A percentile compares a stretch with the other conserved stretches of the same genome.
Evolutionary conservation across 2,797 vertebrate genomes (phyloP).

Genomic region (Alca torda): DNA sequence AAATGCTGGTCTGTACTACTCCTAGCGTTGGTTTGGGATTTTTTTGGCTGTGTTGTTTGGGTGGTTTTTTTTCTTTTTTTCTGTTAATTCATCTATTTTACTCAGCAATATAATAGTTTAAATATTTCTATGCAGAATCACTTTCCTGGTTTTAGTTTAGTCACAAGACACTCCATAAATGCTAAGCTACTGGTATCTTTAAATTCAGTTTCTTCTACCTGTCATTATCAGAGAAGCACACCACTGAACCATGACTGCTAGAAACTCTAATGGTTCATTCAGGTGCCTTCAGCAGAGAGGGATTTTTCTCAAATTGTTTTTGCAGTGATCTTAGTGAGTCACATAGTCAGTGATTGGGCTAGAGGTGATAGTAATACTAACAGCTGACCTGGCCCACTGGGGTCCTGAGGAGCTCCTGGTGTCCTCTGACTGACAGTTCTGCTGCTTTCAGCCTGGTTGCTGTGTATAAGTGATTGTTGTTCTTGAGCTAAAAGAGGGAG

Average conservation of each 20-base stretch:
- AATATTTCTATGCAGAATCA: neutral
- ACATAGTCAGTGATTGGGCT: neutral
- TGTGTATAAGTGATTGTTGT: slow-evolving; percentile 44
- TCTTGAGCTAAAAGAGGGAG: slow-evolving; percentile 51
- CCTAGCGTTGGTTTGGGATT: rapidly evolving
- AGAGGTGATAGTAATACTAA: neutral
- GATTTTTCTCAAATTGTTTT: neutral
- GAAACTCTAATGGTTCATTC: neutral
- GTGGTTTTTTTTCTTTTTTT: neutral
- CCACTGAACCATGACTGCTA: neutral
- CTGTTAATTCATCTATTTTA: neutral
- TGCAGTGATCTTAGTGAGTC: neutral
- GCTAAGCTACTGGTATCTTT: neutral
- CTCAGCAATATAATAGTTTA: neutral
- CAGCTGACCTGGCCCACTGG: slow-evolving; percentile 65
- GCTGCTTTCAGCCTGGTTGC: slow-evolving; percentile 77
- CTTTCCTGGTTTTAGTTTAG: neutral
- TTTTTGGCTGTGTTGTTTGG: neutral
- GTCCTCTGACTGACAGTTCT: neutral
- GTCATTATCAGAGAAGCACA: neutral
- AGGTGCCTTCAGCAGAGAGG: neutral
- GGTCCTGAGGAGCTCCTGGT: slow-evolving; percentile 18
- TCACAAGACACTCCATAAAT: neutral
- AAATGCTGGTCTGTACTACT: neutral
- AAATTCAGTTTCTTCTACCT: neutral